Base-by-base conservation (phyloP, 2,888 invertebrate genomes). In the Timandra comae region DNA sequence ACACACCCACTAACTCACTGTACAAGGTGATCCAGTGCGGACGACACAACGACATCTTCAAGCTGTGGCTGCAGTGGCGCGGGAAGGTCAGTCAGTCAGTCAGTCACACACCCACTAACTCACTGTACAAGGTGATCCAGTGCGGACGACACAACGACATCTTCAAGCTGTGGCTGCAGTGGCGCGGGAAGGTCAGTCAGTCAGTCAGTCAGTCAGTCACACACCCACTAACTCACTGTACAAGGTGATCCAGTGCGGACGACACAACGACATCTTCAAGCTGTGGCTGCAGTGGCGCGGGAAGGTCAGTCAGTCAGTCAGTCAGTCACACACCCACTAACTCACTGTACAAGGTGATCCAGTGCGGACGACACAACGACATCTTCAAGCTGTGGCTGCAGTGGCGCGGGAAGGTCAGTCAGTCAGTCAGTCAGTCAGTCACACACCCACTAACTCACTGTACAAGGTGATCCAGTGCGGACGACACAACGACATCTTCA, bases 11-110 rank as follows among this genome's bases (percentile, higher is more conserved):
- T n/a, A n/a, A n/a, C n/a, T n/a, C n/a, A n/a, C n/a, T n/a, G n/a
- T n/a, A 99, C 86, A 99, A 99, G 51, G 98, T 98, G 23, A 98
- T 99, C 68, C 99, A 99, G 81, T 99, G 99, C 72, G 99, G 99
- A 0, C 91, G 99, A 4, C 99, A 99, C 80, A 99, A 99, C 69
- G 99, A 99, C 68, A 94, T 99, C 72, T 99, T 99, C 89, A 99
- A 99, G 82, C 88, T 99, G 73, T 99, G 99, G 99, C 88, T 99
- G 51, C 97, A 98, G 85, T 99, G 99, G 99, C 91, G 98, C 52
- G 95, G 98, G 9, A 99, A 97, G 92, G 97, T 96, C n/a, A n/a
- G n/a, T n/a, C n/a, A n/a, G n/a, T n/a, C n/a, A n/a, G n/a, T n/a
- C n/a, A n/a, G n/a, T n/a, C n/a, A n/a, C n/a, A n/a, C n/a, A n/a